Conservation (phyloP, 2,888 invertebrate species). For the Eupsilia transversa region DNA sequence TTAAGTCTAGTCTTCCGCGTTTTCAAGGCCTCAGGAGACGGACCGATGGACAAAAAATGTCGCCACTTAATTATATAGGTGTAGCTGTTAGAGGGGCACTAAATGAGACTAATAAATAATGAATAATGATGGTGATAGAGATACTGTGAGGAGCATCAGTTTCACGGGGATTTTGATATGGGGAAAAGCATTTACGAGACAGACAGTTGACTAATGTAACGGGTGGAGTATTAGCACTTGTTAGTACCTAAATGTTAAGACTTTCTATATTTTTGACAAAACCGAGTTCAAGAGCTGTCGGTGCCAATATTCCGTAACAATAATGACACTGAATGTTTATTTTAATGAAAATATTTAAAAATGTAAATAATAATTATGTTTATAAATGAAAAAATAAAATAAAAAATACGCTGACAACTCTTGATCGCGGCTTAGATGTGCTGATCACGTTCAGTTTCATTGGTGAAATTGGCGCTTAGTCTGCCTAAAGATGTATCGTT, state of each 20-base stretch:
- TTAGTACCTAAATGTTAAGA: too few relatives aligned
- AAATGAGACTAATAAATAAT: neutral
- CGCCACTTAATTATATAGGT: slow-evolving; percentile 61
- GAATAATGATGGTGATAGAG: neutral
- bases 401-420: too few relatives aligned
- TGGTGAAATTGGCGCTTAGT: neutral
- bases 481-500: neutral
- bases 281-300: too few relatives aligned
- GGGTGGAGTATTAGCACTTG: neutral
- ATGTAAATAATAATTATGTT: too few relatives aligned
- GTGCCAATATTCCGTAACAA: too few relatives aligned
- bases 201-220: neutral
- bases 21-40: slow-evolving; percentile 77
- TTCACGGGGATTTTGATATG: neutral
- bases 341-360: too few relatives aligned
- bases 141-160: neutral
- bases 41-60: slow-evolving; percentile 74
- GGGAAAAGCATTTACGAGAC: neutral
- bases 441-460: neutral
- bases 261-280: neutral
- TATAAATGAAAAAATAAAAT: too few relatives aligned
- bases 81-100: slow-evolving; percentile 18
- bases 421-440: too few relatives aligned
- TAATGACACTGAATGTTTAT: too few relatives aligned
- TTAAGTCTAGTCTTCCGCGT: slow-evolving; percentile 78